Evolutionary conservation across 2,113 vertebrate species (phyloP).

Genomic region (Agapornis roseicollis): DNA sequence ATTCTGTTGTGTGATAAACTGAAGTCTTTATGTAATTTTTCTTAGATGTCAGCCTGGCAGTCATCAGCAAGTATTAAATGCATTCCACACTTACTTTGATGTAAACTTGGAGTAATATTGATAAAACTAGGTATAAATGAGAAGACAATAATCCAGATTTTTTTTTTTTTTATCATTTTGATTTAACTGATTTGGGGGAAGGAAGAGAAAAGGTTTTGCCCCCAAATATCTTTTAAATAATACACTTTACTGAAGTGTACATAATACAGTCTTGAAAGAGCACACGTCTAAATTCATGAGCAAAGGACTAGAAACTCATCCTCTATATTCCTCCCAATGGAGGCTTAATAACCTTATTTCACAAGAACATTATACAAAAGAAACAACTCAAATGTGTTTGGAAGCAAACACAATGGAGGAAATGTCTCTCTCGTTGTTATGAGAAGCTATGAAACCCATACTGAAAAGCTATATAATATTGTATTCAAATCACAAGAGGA

Average conservation of each 20-base stretch:
- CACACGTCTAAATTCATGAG: background rate
- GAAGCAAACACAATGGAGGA: conserved; percentile 31
- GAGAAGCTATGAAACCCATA: conserved; percentile 13
- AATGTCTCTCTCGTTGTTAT: background rate
- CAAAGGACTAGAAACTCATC: conserved; percentile 1
- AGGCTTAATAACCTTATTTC: conserved; percentile 41
- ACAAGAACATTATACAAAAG: conserved; percentile 2
- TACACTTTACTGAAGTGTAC: background rate
- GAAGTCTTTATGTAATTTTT: background rate
- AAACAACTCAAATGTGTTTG: conserved; percentile 28
- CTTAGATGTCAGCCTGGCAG: background rate
- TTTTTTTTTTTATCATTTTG: background rate
- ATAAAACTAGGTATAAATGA: background rate
- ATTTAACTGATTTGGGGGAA: background rate
- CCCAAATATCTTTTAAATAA: background rate
- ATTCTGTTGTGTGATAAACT: background rate
- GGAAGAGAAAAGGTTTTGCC: background rate
- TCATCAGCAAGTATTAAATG: background rate
- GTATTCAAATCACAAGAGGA: conserved; percentile 51
- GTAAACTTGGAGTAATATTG: background rate
- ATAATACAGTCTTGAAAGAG: background rate
- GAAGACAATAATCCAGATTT: background rate
- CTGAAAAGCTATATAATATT: conserved; percentile 3
- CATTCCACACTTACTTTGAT: background rate
- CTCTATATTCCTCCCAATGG: conserved; percentile 2